These are phyloP conservation scores for Macropus fuliginosus DNA, from an alignment of 2,797 vertebrate genomes.

Conservation along the genomic window DNA sequence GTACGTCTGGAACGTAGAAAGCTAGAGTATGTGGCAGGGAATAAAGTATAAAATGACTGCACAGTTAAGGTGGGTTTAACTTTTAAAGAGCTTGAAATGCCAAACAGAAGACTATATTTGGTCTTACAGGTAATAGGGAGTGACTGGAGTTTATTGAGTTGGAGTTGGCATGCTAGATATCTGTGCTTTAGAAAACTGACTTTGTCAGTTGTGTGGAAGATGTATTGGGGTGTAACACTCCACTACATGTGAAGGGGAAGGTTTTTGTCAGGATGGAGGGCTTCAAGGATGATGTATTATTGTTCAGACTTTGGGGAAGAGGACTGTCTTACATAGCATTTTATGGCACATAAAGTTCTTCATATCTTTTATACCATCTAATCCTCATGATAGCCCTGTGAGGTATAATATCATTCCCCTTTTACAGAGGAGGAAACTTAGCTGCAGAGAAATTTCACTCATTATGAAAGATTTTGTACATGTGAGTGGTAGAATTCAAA, in stretches of 20 bases:
- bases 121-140: background rate
- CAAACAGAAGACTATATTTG: background rate
- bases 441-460: background rate
- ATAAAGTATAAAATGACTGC: background rate
- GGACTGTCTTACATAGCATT: background rate
- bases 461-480: background rate
- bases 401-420: background rate
- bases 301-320: slow-evolving; percentile 56
- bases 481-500: background rate
- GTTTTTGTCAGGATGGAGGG: background rate
- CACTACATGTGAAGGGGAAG: background rate
- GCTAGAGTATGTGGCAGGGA: background rate
- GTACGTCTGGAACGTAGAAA: background rate
- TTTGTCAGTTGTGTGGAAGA: background rate
- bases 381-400: background rate
- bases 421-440: background rate
- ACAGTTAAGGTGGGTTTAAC: background rate
- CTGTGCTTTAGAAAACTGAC: background rate
- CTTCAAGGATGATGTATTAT: background rate
- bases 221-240: background rate
- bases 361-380: background rate
- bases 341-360: background rate
- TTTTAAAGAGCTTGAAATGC: background rate
- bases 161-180: background rate
- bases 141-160: background rate